Percentiles rank a stretch among this genome's conserved stretches.
Evolutionary conservation across 23 tunicate species (phyloP).

Genomic region (Pegea sp.): DNA sequence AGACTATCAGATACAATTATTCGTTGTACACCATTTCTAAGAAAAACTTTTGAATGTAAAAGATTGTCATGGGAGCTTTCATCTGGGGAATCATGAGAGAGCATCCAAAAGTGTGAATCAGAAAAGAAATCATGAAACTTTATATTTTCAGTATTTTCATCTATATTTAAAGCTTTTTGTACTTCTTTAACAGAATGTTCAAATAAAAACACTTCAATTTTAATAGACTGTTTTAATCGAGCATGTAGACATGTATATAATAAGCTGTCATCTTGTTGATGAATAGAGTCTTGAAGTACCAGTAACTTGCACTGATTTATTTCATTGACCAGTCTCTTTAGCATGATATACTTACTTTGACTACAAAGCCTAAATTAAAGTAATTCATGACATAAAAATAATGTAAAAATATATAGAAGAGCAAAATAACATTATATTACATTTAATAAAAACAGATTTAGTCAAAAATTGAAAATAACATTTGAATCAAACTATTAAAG

Average conservation of each 20-base stretch:
- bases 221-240: background rate
- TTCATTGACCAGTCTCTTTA: background rate
- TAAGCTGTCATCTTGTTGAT: background rate
- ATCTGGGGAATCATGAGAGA: background rate
- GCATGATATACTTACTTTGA: too few relatives aligned
- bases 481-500: too few relatives aligned
- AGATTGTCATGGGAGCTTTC: background rate
- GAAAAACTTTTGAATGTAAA: background rate
- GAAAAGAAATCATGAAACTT: background rate
- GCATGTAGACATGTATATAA: background rate
- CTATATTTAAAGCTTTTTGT: background rate
- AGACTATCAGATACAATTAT: background rate
- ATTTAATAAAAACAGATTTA: too few relatives aligned
- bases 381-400: too few relatives aligned
- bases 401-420: too few relatives aligned
- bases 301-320: background rate
- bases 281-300: background rate
- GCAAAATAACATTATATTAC: too few relatives aligned
- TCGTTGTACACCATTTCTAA: background rate
- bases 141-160: background rate
- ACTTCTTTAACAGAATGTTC: background rate
- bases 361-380: too few relatives aligned
- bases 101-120: background rate
- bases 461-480: too few relatives aligned
- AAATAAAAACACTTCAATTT: background rate